These are phyloP conservation scores for Myotis planiceps DNA, from an alignment of 2,797 vertebrate genomes.

Conservation along the genomic window DNA sequence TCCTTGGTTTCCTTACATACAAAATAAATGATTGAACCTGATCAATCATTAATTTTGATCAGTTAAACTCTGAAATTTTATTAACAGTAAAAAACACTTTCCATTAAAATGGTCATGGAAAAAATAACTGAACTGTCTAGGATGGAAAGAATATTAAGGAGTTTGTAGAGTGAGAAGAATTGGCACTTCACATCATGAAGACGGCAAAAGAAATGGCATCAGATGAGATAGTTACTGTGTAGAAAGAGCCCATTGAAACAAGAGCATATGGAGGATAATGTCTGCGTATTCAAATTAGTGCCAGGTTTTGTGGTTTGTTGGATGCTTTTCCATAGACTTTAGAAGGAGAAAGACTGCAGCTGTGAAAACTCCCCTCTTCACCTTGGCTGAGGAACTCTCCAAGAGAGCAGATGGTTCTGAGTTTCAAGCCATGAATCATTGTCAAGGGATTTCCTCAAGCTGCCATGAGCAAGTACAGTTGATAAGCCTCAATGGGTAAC, in stretches of 20 bases:
- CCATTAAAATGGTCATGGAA: conserved; percentile 10
- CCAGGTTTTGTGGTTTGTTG: conserved; percentile 65
- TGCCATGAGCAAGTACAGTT: conserved; percentile 35
- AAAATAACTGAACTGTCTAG: conserved; percentile 13
- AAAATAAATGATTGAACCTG: conserved; percentile 4
- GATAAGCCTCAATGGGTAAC: conserved; percentile 58
- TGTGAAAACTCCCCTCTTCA: conserved; percentile 79
- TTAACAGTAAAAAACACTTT: conserved; percentile 6
- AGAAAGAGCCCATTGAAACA: conserved; percentile 62
- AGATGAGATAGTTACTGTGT: conserved; percentile 52
- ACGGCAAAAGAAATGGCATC: conserved; percentile 52
- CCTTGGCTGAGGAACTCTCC: conserved; percentile 79
- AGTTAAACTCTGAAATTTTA: background rate
- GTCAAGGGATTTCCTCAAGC: conserved; percentile 77
- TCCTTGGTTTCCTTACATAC: background rate
- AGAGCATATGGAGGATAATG: conserved; percentile 72
- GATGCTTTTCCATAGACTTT: conserved; percentile 72
- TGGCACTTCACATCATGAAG: background rate
- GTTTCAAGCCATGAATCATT: conserved; percentile 79
- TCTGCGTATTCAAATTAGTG: conserved; percentile 65
- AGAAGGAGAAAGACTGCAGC: conserved; percentile 76
- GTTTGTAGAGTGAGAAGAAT: conserved; percentile 61
- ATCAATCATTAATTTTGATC: background rate
- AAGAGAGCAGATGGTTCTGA: conserved; percentile 78
- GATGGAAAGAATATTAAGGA: conserved; percentile 47